These are phyloP conservation scores for Pachymerium ferrugineum DNA, from an alignment of 2,888 invertebrate species.

Conservation along the genomic window DNA sequence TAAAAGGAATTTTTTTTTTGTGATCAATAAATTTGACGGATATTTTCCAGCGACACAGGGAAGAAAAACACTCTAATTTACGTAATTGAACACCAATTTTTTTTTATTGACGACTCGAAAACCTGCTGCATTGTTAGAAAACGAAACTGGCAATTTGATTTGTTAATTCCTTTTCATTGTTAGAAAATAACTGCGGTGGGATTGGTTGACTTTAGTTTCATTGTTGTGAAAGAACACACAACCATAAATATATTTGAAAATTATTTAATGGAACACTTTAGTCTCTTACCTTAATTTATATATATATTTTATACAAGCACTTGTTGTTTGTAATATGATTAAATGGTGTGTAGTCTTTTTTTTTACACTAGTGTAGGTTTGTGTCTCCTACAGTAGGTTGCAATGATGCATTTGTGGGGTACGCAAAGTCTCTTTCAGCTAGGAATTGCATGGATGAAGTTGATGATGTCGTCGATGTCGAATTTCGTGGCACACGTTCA, in stretches of 20 bases:
- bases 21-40: too few species aligned
- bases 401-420: constrained; percentile 11
- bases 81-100: too few species aligned
- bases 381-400: not conserved
- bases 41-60: too few species aligned
- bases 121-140: too few species aligned
- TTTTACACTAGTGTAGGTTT: not conserved
- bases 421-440: not conserved
- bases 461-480: too few species aligned
- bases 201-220: too few species aligned
- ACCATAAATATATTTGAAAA: not conserved
- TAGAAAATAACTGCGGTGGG: too few species aligned
- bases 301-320: constrained; percentile 23
- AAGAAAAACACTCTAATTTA: too few species aligned
- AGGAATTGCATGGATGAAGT: constrained; percentile 6
- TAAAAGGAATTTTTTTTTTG: too few species aligned
- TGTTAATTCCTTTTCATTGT: too few species aligned
- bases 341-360: not conserved
- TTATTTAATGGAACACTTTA: constrained; percentile 20
- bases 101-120: too few species aligned
- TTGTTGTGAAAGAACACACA: not conserved
- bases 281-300: constrained; percentile 27
- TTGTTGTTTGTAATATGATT: not conserved
- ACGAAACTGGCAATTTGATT: too few species aligned
- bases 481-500: constrained; percentile 23